Evolutionary conservation across 2,888 invertebrate species (phyloP).

Genomic region (Lasioglossum morio): DNA sequence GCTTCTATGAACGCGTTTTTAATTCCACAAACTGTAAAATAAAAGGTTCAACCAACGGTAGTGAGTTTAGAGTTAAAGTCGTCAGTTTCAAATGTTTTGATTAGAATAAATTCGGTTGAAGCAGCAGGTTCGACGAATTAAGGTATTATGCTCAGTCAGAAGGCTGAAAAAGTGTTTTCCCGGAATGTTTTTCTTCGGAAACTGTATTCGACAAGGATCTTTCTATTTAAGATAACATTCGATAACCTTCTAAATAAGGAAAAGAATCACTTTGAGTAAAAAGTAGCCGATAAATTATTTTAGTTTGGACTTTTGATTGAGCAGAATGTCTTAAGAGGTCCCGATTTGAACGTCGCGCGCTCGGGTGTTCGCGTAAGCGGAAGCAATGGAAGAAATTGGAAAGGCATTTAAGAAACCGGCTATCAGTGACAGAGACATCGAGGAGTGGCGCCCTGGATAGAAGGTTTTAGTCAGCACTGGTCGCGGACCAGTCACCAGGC

Average conservation of each 20-base stretch:
- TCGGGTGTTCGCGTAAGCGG: neutral
- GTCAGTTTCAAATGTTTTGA: neutral
- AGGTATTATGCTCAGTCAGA: neutral
- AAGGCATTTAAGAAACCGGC: neutral
- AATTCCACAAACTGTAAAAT: neutral
- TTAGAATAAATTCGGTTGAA: neutral
- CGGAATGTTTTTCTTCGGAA: neutral
- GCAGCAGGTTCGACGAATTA: neutral
- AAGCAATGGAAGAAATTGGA: neutral
- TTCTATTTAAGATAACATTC: neutral
- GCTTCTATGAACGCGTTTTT: neutral
- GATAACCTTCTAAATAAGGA: no score
- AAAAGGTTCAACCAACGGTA: neutral
- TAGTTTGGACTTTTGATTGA: neutral
- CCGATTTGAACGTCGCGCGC: neutral
- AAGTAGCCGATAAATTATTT: neutral
- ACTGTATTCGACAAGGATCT: neutral
- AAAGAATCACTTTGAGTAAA: neutral
- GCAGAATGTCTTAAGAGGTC: neutral
- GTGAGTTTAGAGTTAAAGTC: neutral
- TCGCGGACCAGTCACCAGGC: conserved; percentile 53
- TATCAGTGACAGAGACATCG: neutral
- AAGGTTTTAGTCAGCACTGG: conserved; percentile 57
- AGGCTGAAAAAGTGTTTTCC: neutral
- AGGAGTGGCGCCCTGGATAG: conserved; percentile 63